Conservation (phyloP, 2,113 vertebrate genomes). For the Forbesichthys papilliferus region DNA sequence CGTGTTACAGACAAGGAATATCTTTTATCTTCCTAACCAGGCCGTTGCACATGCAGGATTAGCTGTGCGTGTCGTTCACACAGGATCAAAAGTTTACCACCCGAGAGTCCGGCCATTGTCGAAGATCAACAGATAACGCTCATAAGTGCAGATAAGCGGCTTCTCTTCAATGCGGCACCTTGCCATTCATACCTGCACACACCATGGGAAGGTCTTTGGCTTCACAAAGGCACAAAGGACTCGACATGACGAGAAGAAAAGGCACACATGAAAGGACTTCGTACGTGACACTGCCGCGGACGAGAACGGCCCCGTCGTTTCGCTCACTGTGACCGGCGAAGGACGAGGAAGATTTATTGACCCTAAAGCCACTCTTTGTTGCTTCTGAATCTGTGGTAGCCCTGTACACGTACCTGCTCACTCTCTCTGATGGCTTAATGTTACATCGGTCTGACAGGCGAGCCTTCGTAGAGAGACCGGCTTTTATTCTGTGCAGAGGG, state of each 20-base stretch:
- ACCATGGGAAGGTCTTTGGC: background rate
- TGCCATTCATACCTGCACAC: slow-evolving; percentile 30
- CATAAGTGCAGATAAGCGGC: slow-evolving; percentile 43
- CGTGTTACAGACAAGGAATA: too few species aligned
- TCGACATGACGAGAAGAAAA: slow-evolving; percentile 10
- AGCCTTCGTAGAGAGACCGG: slow-evolving; percentile 44
- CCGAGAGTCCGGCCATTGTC: slow-evolving; percentile 19
- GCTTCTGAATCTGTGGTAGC: slow-evolving; percentile 57
- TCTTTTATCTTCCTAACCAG: too few species aligned
- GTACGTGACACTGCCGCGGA: slow-evolving; percentile 22
- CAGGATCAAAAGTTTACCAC: background rate
- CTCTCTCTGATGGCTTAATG: slow-evolving; percentile 49
- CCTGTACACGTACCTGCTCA: slow-evolving; percentile 67
- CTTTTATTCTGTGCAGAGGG: slow-evolving; percentile 49
- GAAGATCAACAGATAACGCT: slow-evolving; percentile 26
- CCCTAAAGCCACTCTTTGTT: slow-evolving; percentile 57
- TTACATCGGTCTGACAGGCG: slow-evolving; percentile 64
- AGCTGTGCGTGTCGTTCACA: too few species aligned
- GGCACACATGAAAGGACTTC: slow-evolving; percentile 30
- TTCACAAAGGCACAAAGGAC: background rate
- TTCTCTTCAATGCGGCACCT: slow-evolving; percentile 13
- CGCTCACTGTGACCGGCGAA: slow-evolving; percentile 47
- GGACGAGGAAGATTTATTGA: slow-evolving; percentile 53
- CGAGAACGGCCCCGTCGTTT: slow-evolving; percentile 20
- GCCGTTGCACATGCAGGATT: too few species aligned